Conservation (phyloP, 2,113 vertebrate genomes). For the Rhizomys pruinosus region DNA sequence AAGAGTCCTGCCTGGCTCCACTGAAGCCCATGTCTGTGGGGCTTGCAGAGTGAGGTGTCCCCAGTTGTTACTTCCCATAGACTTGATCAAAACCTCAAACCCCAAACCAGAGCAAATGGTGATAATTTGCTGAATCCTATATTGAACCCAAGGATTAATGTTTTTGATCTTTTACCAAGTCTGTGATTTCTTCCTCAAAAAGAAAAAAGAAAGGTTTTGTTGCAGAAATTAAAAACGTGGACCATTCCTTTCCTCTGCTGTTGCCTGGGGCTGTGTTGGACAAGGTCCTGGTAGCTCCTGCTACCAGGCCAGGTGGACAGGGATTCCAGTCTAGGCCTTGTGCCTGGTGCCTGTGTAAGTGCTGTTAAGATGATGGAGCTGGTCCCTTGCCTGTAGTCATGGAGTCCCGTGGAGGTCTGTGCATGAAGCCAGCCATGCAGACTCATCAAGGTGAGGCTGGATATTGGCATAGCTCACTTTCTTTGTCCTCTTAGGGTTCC, state of each 20-base stretch:
- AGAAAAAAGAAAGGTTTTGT: slow-evolving; percentile 49
- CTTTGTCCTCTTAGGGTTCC: background rate
- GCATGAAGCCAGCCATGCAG: background rate
- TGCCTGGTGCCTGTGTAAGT: background rate
- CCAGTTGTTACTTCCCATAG: slow-evolving; percentile 27
- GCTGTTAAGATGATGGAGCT: background rate
- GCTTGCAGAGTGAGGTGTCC: slow-evolving; percentile 36
- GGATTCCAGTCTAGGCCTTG: background rate
- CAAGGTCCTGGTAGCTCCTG: slow-evolving; percentile 43
- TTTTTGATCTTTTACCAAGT: slow-evolving; percentile 53
- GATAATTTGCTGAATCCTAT: slow-evolving; percentile 79
- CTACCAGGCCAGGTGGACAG: slow-evolving; percentile 50
- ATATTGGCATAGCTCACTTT: background rate
- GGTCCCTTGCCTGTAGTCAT: background rate
- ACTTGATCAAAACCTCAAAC: slow-evolving; percentile 71
- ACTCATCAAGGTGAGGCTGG: background rate
- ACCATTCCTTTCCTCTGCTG: background rate
- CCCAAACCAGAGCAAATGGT: slow-evolving; percentile 75
- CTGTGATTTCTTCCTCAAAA: slow-evolving; percentile 54
- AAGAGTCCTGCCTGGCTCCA: background rate
- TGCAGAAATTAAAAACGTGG: slow-evolving; percentile 51
- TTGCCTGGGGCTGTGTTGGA: slow-evolving; percentile 49
- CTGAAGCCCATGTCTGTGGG: background rate
- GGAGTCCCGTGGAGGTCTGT: background rate
- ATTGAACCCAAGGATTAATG: slow-evolving; percentile 58